Evolutionary conservation across 2,888 invertebrate genomes (phyloP).

Genomic region (Diploptera punctata): DNA sequence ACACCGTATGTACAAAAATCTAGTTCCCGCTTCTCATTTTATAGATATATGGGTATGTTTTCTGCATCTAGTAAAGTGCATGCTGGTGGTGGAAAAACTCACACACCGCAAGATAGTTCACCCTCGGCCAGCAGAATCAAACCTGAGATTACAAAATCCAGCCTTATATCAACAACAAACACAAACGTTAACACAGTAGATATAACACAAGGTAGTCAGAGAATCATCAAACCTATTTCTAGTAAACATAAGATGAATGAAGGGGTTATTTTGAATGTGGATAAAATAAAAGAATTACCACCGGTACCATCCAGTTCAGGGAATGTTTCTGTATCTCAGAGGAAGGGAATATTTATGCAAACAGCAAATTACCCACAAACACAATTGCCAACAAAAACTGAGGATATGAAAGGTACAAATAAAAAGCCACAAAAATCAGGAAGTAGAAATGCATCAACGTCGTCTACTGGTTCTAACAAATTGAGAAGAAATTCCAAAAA

Average conservation of each 20-base stretch:
- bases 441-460: no score
- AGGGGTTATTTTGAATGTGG: background rate
- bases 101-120: background rate
- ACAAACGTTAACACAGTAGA: constrained; percentile 57
- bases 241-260: background rate
- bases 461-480: background rate
- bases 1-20: constrained; percentile 54
- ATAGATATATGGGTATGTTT: no score
- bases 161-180: constrained; percentile 71
- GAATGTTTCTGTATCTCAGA: background rate
- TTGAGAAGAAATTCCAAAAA: background rate
- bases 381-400: no score
- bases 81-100: background rate
- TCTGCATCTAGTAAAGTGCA: background rate
- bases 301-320: background rate
- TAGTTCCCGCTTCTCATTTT: background rate
- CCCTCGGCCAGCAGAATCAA: constrained; percentile 43
- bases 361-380: no score
- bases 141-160: constrained; percentile 64
- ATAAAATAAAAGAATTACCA: no score
- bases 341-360: background rate
- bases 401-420: no score
- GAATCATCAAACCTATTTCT: background rate
- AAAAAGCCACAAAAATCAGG: background rate
- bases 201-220: background rate